Evolutionary conservation across 2,113 vertebrate species (phyloP).

Genomic region (Vanacampus margaritifer): DNA sequence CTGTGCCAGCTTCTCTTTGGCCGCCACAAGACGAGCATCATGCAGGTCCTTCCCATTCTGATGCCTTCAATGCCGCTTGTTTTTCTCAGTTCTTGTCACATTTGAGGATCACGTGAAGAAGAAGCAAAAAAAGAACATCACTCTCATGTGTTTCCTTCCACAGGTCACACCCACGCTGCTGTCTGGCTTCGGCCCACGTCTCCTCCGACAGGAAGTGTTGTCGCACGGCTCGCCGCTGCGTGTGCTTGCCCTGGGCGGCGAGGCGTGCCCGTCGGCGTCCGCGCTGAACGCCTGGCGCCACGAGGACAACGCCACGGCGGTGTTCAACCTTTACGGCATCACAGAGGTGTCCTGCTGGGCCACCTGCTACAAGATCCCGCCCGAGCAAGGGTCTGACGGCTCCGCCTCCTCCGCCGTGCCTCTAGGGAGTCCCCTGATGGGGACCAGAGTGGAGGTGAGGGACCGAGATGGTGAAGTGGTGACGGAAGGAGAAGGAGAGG

Average conservation of each 20-base stretch:
- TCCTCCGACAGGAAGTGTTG: conserved; percentile 77
- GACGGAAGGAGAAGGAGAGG: conserved; percentile 85
- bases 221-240: conserved; percentile 79
- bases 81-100: background rate
- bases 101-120: background rate
- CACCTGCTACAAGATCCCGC: conserved; percentile 80
- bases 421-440: conserved; percentile 81
- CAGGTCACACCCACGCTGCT: conserved; percentile 90
- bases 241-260: conserved; percentile 89
- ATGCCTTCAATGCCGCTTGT: background rate
- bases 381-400: conserved; percentile 40
- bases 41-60: conserved; percentile 74
- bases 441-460: conserved; percentile 85
- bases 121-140: background rate
- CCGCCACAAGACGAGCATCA: conserved; percentile 78
- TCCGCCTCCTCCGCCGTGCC: conserved; percentile 62
- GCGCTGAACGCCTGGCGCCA: conserved; percentile 82
- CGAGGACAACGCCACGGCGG: conserved; percentile 79
- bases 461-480: conserved; percentile 69
- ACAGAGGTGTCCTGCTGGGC: conserved; percentile 98
- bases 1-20: conserved; percentile 79
- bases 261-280: conserved; percentile 78
- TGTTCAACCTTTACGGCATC: conserved; percentile 93
- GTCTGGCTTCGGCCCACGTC: conserved; percentile 77
- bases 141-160: background rate